Base-by-base conservation (phyloP, 92 coral and sea anemone genomes). In the Pocillopora grandis region DNA sequence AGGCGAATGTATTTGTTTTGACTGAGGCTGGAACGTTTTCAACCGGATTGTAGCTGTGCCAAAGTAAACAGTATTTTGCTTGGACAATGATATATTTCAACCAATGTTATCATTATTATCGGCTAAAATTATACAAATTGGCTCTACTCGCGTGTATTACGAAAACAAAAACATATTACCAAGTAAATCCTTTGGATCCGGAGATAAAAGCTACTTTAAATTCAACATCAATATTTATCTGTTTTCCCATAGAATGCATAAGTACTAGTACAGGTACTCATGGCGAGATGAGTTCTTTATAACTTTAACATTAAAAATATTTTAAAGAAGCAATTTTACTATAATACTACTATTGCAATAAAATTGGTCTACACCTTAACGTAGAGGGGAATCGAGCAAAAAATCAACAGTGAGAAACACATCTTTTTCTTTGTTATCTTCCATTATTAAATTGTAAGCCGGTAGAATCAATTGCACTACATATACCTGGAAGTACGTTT, bases 31-130 rank as follows among this genome's bases (percentile, higher is more conserved):
- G 18, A 55, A 56, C 36, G 57, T 76, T 80, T 68, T 69, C 16
- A 58, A 59, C 69, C 70, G n/a, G 77, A 9, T 70, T 21, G 16
- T 1, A 49, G 59, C n/a, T 57, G n/a, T 59, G 19, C 31, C 31
- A 27, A 31, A 23, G 48, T 33, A 56, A 76, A 60, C 65, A 31
- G 9, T 27, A 31, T 3, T 23, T 15, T 55, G 55, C 9, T 21
- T 21, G 48, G 63, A 35, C 23, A 12, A 14, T 21, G 65, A 81
- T 71, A 10, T 49, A 31, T 66, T 66, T 65, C 75, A 52, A 37
- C 85, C 85, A 81, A 71, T 81, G 69, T 81, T 59, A 59, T 36
- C 67, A 10, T 20, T 9, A 19, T 35, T 31, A 10, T 15, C 71
- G 9, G 17, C 9, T 35, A 12, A 42, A 23, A 35, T 81, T 59